These are phyloP conservation scores for Elephantulus edwardii DNA, from an alignment of 2,113 vertebrate genomes.

Conservation along the genomic window DNA sequence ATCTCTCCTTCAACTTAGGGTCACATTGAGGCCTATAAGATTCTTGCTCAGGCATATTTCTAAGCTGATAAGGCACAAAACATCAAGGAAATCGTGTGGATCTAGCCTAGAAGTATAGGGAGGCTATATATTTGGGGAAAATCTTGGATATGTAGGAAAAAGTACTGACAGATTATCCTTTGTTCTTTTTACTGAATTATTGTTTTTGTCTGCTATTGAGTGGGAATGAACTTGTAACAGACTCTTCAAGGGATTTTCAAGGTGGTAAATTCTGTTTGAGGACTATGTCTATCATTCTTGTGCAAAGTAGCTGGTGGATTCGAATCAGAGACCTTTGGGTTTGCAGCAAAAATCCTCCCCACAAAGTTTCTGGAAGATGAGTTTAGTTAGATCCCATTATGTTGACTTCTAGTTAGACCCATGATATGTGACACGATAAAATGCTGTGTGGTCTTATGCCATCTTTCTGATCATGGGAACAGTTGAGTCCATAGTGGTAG, in stretches of 20 bases:
- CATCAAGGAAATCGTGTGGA: not conserved
- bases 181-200: not conserved
- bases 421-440: not conserved
- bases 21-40: not conserved
- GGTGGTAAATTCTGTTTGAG: too few relatives aligned
- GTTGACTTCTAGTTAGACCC: not conserved
- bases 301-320: too few relatives aligned
- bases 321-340: too few relatives aligned
- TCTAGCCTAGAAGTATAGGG: not conserved
- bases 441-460: not conserved
- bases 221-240: too few relatives aligned
- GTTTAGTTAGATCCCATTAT: not conserved
- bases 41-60: not conserved
- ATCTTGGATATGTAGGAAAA: not conserved
- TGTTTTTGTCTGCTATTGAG: not conserved
- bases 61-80: not conserved
- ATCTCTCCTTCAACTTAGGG: accelerated
- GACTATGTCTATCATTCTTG: too few relatives aligned
- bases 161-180: not conserved
- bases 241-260: too few relatives aligned
- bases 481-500: not conserved
- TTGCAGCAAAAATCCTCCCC: too few relatives aligned
- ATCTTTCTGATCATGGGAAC: not conserved
- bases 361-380: not conserved
- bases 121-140: not conserved